These are phyloP conservation scores for Spatulosminthurus flaviceps DNA, from an alignment of 2,888 invertebrate genomes.

Conservation along the genomic window DNA sequence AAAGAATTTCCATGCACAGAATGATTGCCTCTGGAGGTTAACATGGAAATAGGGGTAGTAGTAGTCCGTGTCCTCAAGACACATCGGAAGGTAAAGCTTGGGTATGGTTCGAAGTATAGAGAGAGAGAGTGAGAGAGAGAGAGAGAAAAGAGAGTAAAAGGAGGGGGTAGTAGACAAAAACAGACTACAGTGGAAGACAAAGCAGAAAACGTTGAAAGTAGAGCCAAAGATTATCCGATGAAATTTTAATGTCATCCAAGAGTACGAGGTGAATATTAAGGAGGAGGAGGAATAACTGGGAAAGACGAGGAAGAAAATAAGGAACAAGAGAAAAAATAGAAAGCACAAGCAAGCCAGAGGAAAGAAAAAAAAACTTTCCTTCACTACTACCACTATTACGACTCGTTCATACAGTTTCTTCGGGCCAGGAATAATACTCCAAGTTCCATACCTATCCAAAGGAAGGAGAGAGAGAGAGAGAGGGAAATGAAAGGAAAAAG, in stretches of 20 bases:
- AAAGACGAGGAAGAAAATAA: slow-evolving; percentile 47
- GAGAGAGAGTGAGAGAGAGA: slow-evolving; percentile 14
- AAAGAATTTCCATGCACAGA: slow-evolving; percentile 35
- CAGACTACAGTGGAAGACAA: slow-evolving; percentile 26
- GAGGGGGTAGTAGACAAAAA: neutral
- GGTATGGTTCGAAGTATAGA: too few species aligned
- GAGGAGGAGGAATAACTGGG: slow-evolving; percentile 48
- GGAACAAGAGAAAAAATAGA: slow-evolving; percentile 49
- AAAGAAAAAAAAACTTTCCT: slow-evolving; percentile 51
- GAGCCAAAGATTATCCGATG: slow-evolving; percentile 61
- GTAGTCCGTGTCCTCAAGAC: slow-evolving; percentile 17
- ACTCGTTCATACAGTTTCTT: neutral
- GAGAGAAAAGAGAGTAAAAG: neutral
- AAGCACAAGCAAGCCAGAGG: slow-evolving; percentile 35
- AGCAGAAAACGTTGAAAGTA: slow-evolving; percentile 52
- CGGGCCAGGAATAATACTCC: neutral
- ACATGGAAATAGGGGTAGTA: slow-evolving; percentile 22
- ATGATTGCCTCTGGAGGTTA: slow-evolving; percentile 39
- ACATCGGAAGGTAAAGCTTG: slow-evolving; percentile 19
- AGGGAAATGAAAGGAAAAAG: neutral
- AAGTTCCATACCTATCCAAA: neutral
- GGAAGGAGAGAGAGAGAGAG: neutral
- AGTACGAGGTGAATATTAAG: slow-evolving; percentile 61
- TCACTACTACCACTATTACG: neutral
- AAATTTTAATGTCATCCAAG: slow-evolving; percentile 61